These are phyloP conservation scores for Agonopterix arenella DNA, from an alignment of 2,888 invertebrate species.

Conservation along the genomic window DNA sequence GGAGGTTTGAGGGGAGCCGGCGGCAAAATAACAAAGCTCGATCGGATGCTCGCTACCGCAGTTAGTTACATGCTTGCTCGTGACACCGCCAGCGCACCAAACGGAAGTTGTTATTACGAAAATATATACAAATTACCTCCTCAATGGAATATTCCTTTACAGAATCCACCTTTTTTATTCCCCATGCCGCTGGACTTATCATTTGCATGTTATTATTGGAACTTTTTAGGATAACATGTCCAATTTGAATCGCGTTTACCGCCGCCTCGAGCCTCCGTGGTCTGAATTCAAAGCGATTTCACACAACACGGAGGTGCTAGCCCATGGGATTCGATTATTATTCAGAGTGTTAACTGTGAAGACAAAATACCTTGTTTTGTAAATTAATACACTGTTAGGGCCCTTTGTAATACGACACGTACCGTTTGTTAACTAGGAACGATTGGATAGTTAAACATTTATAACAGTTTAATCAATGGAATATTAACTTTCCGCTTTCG, in stretches of 20 bases:
- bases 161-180: slow-evolving; percentile 50
- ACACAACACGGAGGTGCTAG: slow-evolving; percentile 32
- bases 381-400: slow-evolving; percentile 10
- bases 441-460: slow-evolving; percentile 35
- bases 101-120: slow-evolving; percentile 69
- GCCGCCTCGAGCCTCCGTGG: slow-evolving; percentile 38
- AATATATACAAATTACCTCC: slow-evolving; percentile 66
- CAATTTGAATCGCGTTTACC: slow-evolving; percentile 56
- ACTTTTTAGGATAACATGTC: slow-evolving; percentile 62
- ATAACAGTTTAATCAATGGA: slow-evolving; percentile 46
- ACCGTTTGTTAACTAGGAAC: slow-evolving; percentile 29
- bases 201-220: slow-evolving; percentile 69
- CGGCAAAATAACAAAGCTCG: slow-evolving; percentile 22
- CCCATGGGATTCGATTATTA: slow-evolving; percentile 22
- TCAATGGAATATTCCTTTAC: slow-evolving; percentile 53
- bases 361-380: slow-evolving; percentile 20
- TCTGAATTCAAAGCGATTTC: slow-evolving; percentile 57
- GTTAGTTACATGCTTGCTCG: slow-evolving; percentile 28
- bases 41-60: slow-evolving; percentile 29
- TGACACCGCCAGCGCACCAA: slow-evolving; percentile 48
- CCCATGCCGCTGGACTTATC: slow-evolving; percentile 47
- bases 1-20: slow-evolving; percentile 5
- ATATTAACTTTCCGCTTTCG: slow-evolving; percentile 58
- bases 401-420: slow-evolving; percentile 8
- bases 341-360: slow-evolving; percentile 34